Evolutionary conservation across 2,888 invertebrate species (phyloP), one percentile per base, ranked within the genome.

Genomic region (Eupithecia tripunctaria): DNA sequence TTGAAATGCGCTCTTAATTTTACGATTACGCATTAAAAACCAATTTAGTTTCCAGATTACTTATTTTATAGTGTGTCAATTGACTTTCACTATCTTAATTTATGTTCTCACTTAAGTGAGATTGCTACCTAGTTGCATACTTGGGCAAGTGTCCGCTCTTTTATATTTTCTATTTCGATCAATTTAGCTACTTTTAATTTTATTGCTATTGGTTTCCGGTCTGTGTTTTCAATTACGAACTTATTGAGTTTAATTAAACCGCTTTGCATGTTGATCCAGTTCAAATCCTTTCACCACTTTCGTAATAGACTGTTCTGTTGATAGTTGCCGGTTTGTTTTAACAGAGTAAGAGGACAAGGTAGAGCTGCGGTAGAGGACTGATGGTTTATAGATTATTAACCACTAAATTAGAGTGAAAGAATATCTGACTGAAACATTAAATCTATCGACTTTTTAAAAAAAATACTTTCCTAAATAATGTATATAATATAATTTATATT

Each of bases 211-310:
- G 66, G 68, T 78, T 77, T 80, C 79, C 80, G 80, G 74, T 80
- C 73, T 77, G 71, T 80, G 77, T 78, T 79, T 77, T 78, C 76
- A 75, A 80, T 79, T 78, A 80, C 77, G 51, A 77, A 76, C 78
- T 76, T 78, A 79, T 80, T 79, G 77, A 76, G 72, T 79, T 83
- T 82, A 81, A 84, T 84, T 81, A 81, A 67, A 76, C 81, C 60
- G 75, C 77, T 82, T 82, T 79, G 78, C 75, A 77, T 80, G 74
- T 66, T 73, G 72, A 73, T 77, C 81, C 76, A 73, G 82, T 84
- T 86, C 71, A 74, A 77, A 81, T 80, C 82, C 82, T 83, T 85
- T 86, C 86, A 82, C 84, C 81, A 78, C 67, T 78, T 80, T 84
- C 81, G 68, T 69, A 74, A 62, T 72, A 65, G 27, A 36, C 32